Evolutionary conservation across 53 echinoderm and acorn worm species (phyloP).

Genomic region (Paracentrotus lividus): DNA sequence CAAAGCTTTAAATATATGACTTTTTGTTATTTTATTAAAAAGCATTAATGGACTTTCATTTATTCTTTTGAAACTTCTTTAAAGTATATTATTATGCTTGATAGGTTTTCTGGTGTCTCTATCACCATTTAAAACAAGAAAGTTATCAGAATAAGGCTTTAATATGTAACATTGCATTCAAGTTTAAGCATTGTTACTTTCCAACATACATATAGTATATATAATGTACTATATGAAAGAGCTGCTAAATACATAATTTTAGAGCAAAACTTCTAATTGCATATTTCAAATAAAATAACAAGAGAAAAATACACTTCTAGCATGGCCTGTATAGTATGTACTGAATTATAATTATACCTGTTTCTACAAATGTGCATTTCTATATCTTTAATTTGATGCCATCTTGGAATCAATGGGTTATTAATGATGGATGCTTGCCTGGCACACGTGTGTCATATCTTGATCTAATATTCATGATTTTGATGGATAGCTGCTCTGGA

Average conservation of each 20-base stretch:
- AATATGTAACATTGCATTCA: neutral
- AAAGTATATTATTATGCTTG: neutral
- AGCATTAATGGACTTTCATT: too few species aligned
- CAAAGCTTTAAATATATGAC: too few species aligned
- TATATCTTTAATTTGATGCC: constrained; percentile 57
- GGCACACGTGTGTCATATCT: constrained; percentile 39
- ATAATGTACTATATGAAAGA: too few species aligned
- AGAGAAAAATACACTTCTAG: neutral
- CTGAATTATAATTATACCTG: neutral
- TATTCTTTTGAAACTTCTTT: too few species aligned
- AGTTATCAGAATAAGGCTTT: neutral
- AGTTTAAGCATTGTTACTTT: neutral
- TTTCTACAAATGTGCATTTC: constrained; percentile 21
- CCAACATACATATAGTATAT: neutral
- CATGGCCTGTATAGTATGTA: neutral
- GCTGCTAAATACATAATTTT: neutral
- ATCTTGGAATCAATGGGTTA: neutral
- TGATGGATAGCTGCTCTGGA: constrained; percentile 50
- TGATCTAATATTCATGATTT: constrained; percentile 66
- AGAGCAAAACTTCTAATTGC: neutral
- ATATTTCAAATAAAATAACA: neutral
- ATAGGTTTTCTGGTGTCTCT: neutral
- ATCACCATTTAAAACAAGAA: neutral
- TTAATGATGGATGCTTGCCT: constrained; percentile 42
- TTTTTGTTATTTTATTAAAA: too few species aligned